These are phyloP conservation scores for Melanchra persicariae DNA, from an alignment of 2,888 invertebrate genomes.

Conservation along the genomic window DNA sequence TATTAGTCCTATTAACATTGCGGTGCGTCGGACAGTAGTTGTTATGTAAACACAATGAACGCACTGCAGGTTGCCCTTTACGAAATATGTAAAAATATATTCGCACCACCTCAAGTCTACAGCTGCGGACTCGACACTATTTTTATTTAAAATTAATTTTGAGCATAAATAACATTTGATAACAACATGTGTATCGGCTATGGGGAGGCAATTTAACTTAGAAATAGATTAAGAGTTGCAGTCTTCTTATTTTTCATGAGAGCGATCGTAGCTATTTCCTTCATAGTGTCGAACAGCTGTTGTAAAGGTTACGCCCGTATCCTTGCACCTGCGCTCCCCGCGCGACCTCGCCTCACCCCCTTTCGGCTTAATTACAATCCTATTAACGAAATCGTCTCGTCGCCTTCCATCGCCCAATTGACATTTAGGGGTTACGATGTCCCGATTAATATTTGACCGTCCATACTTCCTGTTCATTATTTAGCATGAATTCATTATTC, in stretches of 20 bases:
- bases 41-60: conserved; percentile 72
- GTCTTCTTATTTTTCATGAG: conserved; percentile 76
- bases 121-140: conserved; percentile 74
- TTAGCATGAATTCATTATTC: conserved; percentile 71
- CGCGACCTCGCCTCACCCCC: conserved; percentile 73
- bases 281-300: conserved; percentile 85
- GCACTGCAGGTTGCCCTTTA: conserved; percentile 71
- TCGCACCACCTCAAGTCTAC: conserved; percentile 68
- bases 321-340: conserved; percentile 84
- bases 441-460: conserved; percentile 73
- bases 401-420: conserved; percentile 75
- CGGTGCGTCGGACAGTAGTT: conserved; percentile 73
- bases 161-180: conserved; percentile 64
- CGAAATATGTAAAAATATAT: conserved; percentile 74
- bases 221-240: conserved; percentile 80
- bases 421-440: conserved; percentile 72
- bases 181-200: conserved; percentile 69
- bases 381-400: conserved; percentile 82
- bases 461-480: conserved; percentile 69
- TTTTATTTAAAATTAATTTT: conserved; percentile 66
- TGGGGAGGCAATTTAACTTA: conserved; percentile 71
- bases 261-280: conserved; percentile 81
- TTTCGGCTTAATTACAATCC: conserved; percentile 84
- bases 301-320: conserved; percentile 86
- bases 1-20: conserved; percentile 82